Base-by-base conservation (phyloP, 2,113 vertebrate genomes). In the Rhadina sibilatrix region DNA sequence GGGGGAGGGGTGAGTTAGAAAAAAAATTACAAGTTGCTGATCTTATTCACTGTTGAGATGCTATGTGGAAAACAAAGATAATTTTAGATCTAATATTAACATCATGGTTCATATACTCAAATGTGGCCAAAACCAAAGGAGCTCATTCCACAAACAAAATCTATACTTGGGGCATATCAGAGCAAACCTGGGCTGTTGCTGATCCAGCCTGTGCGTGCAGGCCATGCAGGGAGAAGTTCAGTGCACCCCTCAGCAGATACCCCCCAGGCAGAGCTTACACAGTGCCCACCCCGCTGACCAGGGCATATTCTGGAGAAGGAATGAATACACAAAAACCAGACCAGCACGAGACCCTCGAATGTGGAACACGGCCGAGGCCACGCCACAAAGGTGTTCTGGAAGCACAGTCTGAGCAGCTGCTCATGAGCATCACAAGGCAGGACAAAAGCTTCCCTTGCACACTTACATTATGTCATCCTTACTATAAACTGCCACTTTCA, bases 301-400 rank as follows among this genome's bases (percentile, higher is more conserved):
- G 38, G 33, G 12, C 15, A 5, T 30, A 1, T 38, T 65, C 83
- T 71, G 24, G 23, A n/a, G 3, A 46, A 15, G 13, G 15, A n/a
- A 24, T 25, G 27, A 46, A 15, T 4, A 7, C 1, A 44, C 37
- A 63, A 52, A 80, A 24, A 22, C 27, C 42, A 61, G 69, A 8
- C 2, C 49, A 40, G 40, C 31, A 14, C 0, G 0, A 79, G 50
- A 46, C n/a, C 37, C 54, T 14, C 13, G 30, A 5, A 15, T 14
- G 3, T 15, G 18, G 59, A 84, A 33, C 53, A 28, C 25, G 31
- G 49, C 5, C 42, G 2, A 22, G 60, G n/a, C 63, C 37, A 4
- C 10, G 37, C 49, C 54, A 60, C 42, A 17, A 5, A 65, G 47
- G 25, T 2, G 1, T 11, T 81, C 35, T 44, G 40, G 31, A 63